Percentiles rank a stretch among this genome's conserved stretches.
Evolutionary conservation across 2,888 invertebrate species (phyloP).

Genomic region (Lathronympha strigana): DNA sequence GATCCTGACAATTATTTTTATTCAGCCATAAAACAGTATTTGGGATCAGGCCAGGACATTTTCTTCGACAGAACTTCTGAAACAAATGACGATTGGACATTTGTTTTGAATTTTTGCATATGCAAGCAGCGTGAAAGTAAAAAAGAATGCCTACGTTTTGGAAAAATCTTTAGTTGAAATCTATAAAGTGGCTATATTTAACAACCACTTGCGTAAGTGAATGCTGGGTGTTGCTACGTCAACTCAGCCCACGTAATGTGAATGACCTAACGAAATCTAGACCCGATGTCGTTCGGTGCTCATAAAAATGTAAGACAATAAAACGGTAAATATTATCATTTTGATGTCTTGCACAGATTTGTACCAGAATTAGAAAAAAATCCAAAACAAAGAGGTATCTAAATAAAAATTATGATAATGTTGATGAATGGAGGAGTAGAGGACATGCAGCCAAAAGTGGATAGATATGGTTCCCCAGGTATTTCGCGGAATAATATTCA

Average conservation of each 20-base stretch:
- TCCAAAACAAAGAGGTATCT: too few species aligned
- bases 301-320: conserved; percentile 29
- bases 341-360: conserved; percentile 10
- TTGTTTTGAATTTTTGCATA: background rate
- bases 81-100: background rate
- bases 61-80: background rate
- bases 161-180: background rate
- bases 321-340: conserved; percentile 1
- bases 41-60: background rate
- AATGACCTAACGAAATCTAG: conserved; percentile 28
- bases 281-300: conserved; percentile 7
- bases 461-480: too few species aligned
- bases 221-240: conserved; percentile 26
- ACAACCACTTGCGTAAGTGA: conserved; percentile 20
- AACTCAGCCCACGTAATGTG: conserved; percentile 25
- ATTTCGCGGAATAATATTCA: too few species aligned
- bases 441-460: too few species aligned
- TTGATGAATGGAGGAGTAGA: too few species aligned
- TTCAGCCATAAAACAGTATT: background rate
- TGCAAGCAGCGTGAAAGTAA: background rate
- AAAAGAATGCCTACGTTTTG: background rate
- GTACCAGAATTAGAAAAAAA: too few species aligned
- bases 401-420: too few species aligned
- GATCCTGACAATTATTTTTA: background rate
- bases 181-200: conserved; percentile 15